A percentile compares a stretch with the other conserved stretches of the same genome.
phyloP scores from a whole-genome alignment of 2,888 invertebrate species.

The Diplazon laetatorius region DNA sequence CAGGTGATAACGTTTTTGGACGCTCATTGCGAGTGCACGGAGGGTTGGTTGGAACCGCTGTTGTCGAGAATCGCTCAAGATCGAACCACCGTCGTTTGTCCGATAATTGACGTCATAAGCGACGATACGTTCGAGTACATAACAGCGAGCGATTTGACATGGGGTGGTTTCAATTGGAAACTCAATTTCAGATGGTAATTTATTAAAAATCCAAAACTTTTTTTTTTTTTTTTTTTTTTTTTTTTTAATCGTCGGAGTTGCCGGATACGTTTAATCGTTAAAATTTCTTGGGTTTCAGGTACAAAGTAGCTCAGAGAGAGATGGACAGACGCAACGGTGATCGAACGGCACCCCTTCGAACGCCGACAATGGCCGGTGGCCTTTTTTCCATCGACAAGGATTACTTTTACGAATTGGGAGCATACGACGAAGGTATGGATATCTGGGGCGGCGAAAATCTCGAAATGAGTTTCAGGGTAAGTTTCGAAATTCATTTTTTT shows the following conservation, averaged over 20 bases:
- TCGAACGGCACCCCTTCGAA: constrained; percentile 94
- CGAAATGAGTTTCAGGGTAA: constrained; percentile 97
- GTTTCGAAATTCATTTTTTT: too few relatives aligned
- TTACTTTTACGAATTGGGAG: constrained; percentile 98
- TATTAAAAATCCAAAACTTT: constrained; percentile 9
- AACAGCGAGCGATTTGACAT: constrained; percentile 99
- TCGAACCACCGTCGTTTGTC: constrained; percentile 96
- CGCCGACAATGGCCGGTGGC: constrained; percentile 99
- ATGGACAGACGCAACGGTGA: constrained; percentile 97
- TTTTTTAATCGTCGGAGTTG: background rate
- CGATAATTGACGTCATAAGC: constrained; percentile 99
- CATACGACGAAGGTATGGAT: constrained; percentile 99
- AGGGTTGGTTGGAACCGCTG: constrained; percentile 99
- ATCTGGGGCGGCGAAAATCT: constrained; percentile 99
- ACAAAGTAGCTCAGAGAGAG: constrained; percentile 98
- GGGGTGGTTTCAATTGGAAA: constrained; percentile 99
- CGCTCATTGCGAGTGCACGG: constrained; percentile 98
- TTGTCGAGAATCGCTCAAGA: constrained; percentile 95
- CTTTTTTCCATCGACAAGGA: constrained; percentile 96
- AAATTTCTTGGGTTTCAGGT: constrained; percentile 85
- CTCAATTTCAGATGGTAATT: constrained; percentile 98
- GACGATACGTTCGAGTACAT: constrained; percentile 99
- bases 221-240: too few relatives aligned
- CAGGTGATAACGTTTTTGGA: constrained; percentile 98
- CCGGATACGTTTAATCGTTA: background rate